Evolutionary conservation across 2,888 invertebrate species (phyloP).

Genomic region (Drosophila quasianomalipes): DNA sequence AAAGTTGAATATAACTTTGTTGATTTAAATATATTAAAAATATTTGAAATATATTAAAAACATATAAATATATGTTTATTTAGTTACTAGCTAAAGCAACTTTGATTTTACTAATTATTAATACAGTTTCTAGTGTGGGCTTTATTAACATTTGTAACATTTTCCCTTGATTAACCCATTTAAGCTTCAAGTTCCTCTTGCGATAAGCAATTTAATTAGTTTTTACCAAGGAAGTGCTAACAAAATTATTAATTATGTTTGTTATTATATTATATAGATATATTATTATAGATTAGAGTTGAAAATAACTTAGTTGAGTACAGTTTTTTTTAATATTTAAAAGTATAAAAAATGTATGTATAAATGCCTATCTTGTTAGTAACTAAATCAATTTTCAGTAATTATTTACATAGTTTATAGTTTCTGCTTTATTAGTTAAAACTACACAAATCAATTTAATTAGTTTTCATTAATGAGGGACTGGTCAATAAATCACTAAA

Average conservation of each 20-base stretch:
- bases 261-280: no score
- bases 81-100: not conserved
- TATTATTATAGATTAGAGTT: no score
- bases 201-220: not conserved
- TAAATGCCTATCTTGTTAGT: no score
- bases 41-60: not conserved
- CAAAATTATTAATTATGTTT: no score
- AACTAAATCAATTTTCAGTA: no score
- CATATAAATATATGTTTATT: not conserved
- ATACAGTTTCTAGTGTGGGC: not conserved
- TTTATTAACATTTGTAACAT: not conserved
- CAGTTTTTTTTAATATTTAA: fast-evolving
- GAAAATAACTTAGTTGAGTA: no score
- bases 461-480: not conserved
- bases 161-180: not conserved
- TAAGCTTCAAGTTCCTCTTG: not conserved
- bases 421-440: no score
- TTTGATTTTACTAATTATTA: not conserved
- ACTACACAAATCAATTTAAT: no score
- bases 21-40: not conserved
- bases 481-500: not conserved
- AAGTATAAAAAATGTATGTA: no score
- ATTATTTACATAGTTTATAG: no score
- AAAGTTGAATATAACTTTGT: not conserved
- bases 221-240: no score